Percentiles rank a stretch among this genome's conserved stretches.
phyloP scores from a whole-genome alignment of 2,113 vertebrate species.

The Callipepla squamata region DNA sequence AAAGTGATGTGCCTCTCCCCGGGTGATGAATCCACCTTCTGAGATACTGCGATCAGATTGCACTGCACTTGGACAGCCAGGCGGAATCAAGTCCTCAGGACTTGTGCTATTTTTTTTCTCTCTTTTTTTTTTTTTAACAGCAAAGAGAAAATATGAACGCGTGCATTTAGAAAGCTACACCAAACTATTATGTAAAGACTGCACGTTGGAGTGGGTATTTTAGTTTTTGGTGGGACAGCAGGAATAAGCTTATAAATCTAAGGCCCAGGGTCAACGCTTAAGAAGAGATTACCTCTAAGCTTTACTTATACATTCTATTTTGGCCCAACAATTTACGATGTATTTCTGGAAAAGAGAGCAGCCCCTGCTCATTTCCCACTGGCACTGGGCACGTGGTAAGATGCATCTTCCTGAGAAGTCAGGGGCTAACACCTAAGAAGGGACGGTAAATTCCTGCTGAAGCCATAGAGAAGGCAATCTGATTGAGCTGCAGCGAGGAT shows the following conservation, averaged over 20 bases:
- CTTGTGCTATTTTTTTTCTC: not conserved
- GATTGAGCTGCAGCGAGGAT: not conserved
- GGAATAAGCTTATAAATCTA: constrained; percentile 66
- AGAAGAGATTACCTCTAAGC: constrained; percentile 68
- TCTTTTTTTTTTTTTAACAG: not conserved
- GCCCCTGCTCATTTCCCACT: not conserved
- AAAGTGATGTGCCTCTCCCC: constrained; percentile 59
- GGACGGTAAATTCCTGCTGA: not conserved
- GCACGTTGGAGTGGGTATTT: constrained; percentile 12
- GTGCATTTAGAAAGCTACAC: not conserved
- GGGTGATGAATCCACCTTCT: constrained; percentile 49
- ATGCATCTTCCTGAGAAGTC: constrained; percentile 1
- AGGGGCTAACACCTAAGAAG: not conserved
- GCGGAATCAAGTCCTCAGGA: not conserved
- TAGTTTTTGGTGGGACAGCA: constrained; percentile 57
- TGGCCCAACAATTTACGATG: constrained; percentile 49
- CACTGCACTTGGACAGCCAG: constrained; percentile 4
- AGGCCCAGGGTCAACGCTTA: constrained; percentile 39
- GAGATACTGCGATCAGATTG: constrained; percentile 13
- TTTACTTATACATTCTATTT: constrained; percentile 70
- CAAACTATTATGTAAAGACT: not conserved
- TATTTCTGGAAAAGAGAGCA: constrained; percentile 52
- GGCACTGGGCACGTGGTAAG: not conserved
- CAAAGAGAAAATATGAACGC: not conserved
- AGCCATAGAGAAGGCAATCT: constrained; percentile 1